Base-by-base conservation (phyloP, 2,888 invertebrate species). In the Phanerotoma sp. region DNA sequence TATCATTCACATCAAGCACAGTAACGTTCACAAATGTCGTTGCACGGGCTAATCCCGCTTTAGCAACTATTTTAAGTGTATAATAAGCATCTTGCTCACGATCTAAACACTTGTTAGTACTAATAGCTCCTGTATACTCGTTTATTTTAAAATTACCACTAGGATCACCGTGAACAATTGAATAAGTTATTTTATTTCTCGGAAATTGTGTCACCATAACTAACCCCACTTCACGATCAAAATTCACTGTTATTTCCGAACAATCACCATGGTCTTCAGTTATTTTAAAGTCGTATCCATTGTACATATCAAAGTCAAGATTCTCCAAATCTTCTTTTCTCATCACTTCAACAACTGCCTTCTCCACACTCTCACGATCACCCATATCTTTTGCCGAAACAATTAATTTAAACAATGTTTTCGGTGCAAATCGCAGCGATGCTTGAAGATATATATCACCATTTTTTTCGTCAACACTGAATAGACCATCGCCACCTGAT, bases 1-100 rank as follows among this genome's bases (percentile, higher is more conserved):
- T 95, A 77, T 97, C 96, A 77, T 97, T 97, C 4, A 93, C 81
- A 78, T 97, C 96, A 35, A 86, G 77, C 5, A 97, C 83, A 2
- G 86, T 86, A 62, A 97, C 84, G 70, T 89, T 90, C 0, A 93
- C 94, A 28, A 80, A 82, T 5, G 89, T 89, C 68, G 87, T 85
- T 5, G 90, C 92, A 74, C 87, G 91, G 1, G 88, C 84, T 22
- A 88, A 81, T 2, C 88, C 88, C 50, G 85, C 84, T 65, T 87
- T 85, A 0, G 93, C 96, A 54, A 89, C 84, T n/a, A 96, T 82
- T 65, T 84, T 86, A 25, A 97, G 80, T 59, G 84, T 86, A 74
- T 94, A 96, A 50, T 83, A 83, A 61, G 88, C 81, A 68, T 84
- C 84, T 65, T 84, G 82, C 79, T 97, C 96, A 50, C 96, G 84